Evolutionary conservation across 2,113 vertebrate genomes (phyloP), one percentile per base, ranked within the genome.

Genomic region (Labeo catla): DNA sequence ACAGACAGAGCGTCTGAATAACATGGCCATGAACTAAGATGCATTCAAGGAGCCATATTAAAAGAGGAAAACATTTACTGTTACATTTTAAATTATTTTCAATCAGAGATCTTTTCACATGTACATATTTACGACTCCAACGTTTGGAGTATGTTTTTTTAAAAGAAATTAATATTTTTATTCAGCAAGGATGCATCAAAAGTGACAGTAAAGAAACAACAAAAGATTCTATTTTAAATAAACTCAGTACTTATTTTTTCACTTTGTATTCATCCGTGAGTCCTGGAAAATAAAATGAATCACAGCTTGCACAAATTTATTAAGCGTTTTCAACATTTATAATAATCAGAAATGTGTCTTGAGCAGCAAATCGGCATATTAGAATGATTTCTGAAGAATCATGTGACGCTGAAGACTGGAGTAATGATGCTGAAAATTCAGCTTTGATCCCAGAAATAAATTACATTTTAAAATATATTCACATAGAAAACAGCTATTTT

Each of bases 401-500:
- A 59, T 59, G 19, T 59, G 57, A 59, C 54, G 19, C 54, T 59
- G 16, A 59, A 59, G 16, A 57, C 16, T 57, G 54, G 6, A 59
- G 57, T 9, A 59, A 59, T 59, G 19, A 59, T 59, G 19, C 19
- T 57, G 54, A 57, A 57, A 57, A 57, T 19, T 45, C 54, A 57
- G 54, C 16, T 57, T 0, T 2, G 3, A 21, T 59, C 57, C n/a
- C 57, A 59, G 57, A 8, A 8, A 57, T 59, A 59, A n/a, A n/a
- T 59, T 59, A n/a, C 7, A 9, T 9, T 59, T 59, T 9, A 59
- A 59, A 19, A 57, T 1, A 57, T 39, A 39, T 57, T 59, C 19
- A 59, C 0, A 1, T 9, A n/a, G 57, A 59, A 59, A 0, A 9
- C 0, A 1, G 0, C 1, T n/a, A 59, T 59, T 59, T n/a, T 3